Conservation (phyloP, 1,140 invertebrate genomes). For the Neodiprion virginianus region DNA sequence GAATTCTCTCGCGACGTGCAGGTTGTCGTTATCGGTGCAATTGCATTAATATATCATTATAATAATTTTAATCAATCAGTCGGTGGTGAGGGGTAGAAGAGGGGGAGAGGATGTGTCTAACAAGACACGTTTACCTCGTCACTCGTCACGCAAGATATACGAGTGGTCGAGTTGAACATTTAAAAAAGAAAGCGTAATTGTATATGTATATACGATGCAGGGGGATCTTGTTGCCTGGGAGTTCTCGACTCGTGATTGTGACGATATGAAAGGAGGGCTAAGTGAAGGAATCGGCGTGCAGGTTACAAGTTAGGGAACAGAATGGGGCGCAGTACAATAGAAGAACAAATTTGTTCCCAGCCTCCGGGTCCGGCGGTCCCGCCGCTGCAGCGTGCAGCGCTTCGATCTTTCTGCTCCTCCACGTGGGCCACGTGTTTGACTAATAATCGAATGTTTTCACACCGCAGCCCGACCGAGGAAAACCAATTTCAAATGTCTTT, state of each 20-base stretch:
- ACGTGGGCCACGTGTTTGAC: conserved; percentile 6
- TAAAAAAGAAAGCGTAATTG: background rate
- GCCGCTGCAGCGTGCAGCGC: background rate
- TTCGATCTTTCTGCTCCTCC: background rate
- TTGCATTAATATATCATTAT: background rate
- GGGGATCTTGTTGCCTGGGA: background rate
- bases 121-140: background rate
- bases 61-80: background rate
- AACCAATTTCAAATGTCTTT: conserved; percentile 7
- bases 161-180: background rate
- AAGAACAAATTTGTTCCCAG: conserved; percentile 7
- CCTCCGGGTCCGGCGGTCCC: background rate
- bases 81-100: background rate
- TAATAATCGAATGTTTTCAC: conserved; percentile 7
- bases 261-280: background rate
- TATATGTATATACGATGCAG: background rate
- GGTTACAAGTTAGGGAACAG: conserved; percentile 3
- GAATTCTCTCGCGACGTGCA: too few relatives aligned
- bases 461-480: conserved; percentile 6
- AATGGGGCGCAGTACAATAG: background rate
- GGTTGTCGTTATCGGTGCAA: too few relatives aligned
- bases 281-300: background rate
- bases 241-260: background rate
- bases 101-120: background rate
- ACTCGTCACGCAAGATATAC: background rate